phyloP scores from a whole-genome alignment of 2,888 invertebrate genomes.

The Chloroclysta siterata region DNA sequence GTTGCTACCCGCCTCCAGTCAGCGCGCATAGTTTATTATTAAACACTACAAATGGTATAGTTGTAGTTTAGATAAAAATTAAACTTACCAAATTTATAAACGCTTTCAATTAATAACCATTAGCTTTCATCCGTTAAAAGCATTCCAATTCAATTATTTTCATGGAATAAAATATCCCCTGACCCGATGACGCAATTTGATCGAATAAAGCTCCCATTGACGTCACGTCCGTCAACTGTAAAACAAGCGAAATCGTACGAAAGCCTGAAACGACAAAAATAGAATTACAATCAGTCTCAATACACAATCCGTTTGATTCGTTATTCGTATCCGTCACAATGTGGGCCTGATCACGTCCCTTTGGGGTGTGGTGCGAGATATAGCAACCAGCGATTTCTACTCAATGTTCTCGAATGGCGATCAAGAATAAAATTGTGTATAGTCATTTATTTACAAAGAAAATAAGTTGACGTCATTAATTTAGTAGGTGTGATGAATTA shows the following conservation, averaged over 20 bases:
- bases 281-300: conserved; percentile 59
- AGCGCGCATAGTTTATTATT: too few species aligned
- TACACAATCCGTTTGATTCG: conserved; percentile 53
- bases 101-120: not conserved
- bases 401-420: too few species aligned
- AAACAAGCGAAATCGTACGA: conserved; percentile 32
- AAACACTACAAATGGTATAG: too few species aligned
- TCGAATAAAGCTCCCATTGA: conserved; percentile 6
- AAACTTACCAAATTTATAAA: not conserved
- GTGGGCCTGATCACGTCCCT: conserved; percentile 55
- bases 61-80: not conserved
- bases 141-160: not conserved
- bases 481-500: too few species aligned
- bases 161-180: not conserved
- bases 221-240: conserved; percentile 18
- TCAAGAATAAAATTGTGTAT: too few species aligned
- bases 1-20: too few species aligned
- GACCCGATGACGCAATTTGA: not conserved
- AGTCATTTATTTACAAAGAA: too few species aligned
- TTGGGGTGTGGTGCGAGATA: conserved; percentile 24
- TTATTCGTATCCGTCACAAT: conserved; percentile 53
- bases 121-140: not conserved
- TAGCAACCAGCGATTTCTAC: conserved; percentile 31
- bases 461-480: too few species aligned
- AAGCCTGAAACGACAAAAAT: conserved; percentile 45